Conservation (phyloP, 2,888 invertebrate species). For the Papilio protenor region DNA sequence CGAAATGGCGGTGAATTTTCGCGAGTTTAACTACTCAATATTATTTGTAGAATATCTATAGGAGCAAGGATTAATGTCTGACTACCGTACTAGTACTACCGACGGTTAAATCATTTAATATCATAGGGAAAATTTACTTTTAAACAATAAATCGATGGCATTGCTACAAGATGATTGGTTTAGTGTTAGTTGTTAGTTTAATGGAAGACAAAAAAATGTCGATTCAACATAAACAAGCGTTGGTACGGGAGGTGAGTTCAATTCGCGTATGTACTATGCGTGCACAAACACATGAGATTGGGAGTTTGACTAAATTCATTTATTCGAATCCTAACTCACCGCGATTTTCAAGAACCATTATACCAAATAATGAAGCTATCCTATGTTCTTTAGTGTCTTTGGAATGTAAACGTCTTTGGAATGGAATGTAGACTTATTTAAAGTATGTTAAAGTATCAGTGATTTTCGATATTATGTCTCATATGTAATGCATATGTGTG, state of each 20-base stretch:
- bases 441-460: no score
- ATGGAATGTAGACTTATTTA: background rate
- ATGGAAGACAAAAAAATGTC: background rate
- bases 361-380: no score
- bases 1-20: constrained; percentile 26
- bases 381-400: background rate
- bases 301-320: no score
- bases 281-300: constrained; percentile 3
- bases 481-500: background rate
- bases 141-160: background rate
- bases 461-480: background rate
- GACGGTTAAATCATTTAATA: background rate
- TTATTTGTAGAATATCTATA: background rate
- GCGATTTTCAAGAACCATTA: no score
- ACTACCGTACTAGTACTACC: background rate
- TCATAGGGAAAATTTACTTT: background rate
- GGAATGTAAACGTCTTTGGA: no score
- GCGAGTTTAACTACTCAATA: background rate
- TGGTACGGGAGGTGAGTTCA: background rate
- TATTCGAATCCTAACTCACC: no score
- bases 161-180: constrained; percentile 3
- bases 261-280: background rate
- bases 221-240: background rate
- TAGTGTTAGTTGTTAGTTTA: constrained; percentile 1
- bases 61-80: background rate